Evolutionary conservation across 2,888 invertebrate genomes (phyloP), one percentile per base, ranked within the genome.

Genomic region (Linnaemya vulpina): DNA sequence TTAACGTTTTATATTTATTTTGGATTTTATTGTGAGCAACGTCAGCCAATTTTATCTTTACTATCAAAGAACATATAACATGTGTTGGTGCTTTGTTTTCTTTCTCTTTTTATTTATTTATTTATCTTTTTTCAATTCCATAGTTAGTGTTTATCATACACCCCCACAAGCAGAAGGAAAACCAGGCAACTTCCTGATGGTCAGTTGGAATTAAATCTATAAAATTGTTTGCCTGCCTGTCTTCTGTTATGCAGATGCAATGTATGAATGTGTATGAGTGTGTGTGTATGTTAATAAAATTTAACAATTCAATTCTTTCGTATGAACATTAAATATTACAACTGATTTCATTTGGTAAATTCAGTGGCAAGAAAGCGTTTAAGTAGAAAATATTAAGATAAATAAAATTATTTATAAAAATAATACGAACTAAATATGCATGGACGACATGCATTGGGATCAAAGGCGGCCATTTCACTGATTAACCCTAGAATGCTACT

Each of bases 331-430:
- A 67, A 78, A 63, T 7, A 71, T 71, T 70, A 80, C 35, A 75
- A 75, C 65, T 70, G 65, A 78, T 65, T 74, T 73, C 58, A 76
- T 43, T 67, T 76, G 89, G 88, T 90, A 40, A 82, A 82, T 80
- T 80, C 58, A 80, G 13, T 82, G 71, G 40, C 49, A 71, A 8
- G 30, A 17, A 53, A 68, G 89, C 90, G 90, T 87, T 91, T 90
- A 89, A 87, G 91, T 88, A 90, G 88, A 89, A 92, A 90, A 90
- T 89, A 89, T 87, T 88, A 88, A 89, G 92, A 91, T 91, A 91
- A 91, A 89, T 87, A 87, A 87, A 87, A 86, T 87, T 86, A 87
- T 86, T 88, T 87, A 84, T 85, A 86, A n/a, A n/a, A 17, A 11
- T 30, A 35, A n/a, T 35, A 58, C 9, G 3, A 15, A 58, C 25